phyloP scores from a whole-genome alignment of 1,140 invertebrate genomes.

The Zophobas atratus region DNA sequence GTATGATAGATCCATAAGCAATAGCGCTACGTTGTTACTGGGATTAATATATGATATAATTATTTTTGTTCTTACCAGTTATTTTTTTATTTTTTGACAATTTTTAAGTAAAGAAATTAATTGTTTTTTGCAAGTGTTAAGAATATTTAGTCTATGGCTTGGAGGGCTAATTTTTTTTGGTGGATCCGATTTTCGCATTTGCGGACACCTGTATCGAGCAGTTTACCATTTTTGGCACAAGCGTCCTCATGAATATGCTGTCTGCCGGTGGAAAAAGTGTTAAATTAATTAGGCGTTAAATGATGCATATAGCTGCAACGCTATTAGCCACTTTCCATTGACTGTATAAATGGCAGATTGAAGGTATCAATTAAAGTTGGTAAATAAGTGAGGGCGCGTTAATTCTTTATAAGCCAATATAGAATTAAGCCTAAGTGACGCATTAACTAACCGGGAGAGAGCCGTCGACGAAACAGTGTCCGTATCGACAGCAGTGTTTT shows the following conservation, averaged over 20 bases:
- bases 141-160: no score
- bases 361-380: slow-evolving; percentile 49
- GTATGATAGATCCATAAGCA: no score
- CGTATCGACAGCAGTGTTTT: slow-evolving; percentile 54
- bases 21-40: no score
- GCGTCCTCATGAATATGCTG: not conserved
- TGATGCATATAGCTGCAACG: slow-evolving; percentile 21
- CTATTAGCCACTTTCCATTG: slow-evolving; percentile 34
- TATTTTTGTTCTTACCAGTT: no score
- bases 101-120: no score
- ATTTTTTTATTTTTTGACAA: no score
- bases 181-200: no score
- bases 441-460: slow-evolving; percentile 55
- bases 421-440: slow-evolving; percentile 57
- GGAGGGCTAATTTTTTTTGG: no score
- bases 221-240: no score
- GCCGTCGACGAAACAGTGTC: slow-evolving; percentile 13
- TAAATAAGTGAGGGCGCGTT: slow-evolving; percentile 51
- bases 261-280: not conserved
- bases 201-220: no score
- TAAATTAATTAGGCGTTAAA: slow-evolving; percentile 3
- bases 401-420: slow-evolving; percentile 59
- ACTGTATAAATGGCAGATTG: slow-evolving; percentile 43
- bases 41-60: no score
- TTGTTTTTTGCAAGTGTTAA: no score